Evolutionary conservation across 1,140 invertebrate genomes (phyloP), one percentile per base, ranked within the genome.

Genomic region (Bombus consobrinus): DNA sequence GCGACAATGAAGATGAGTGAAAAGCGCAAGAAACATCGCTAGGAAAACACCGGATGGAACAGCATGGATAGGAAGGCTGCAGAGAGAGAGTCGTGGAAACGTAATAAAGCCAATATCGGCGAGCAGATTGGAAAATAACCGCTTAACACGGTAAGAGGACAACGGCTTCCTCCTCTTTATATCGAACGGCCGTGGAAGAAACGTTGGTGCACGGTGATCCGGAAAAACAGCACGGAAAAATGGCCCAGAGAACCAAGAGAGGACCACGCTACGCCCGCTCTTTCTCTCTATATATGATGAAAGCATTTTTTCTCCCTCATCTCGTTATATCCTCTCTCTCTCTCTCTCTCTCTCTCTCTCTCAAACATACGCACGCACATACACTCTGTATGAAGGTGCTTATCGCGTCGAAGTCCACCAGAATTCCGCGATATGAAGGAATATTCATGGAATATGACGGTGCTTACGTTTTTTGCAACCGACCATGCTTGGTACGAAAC

Each of bases 31-130:
- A 59, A 74, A 68, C 62, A 32, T 22, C 34, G 69, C n/a, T 10
- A 15, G 41, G 34, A n/a, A 68, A 39, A 41, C 25, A 34, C 13
- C 39, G 18, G 32, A 10, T 28, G 62, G 34, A 13, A 43, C 57
- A 15, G 8, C 15, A 41, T 2, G 74, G 32, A 22, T 18, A 53
- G 22, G 18, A 32, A 62, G 39, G 43, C 32, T 22, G 34, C 28
- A 62, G 59, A 62, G 59, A n/a, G 59, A 28, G 59, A 28, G 57
- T 59, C 34, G 81, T 41, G 78, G 64, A 73, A 86, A 90, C 75
- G 88, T 90, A 90, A 90, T 90, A 90, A 90, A 89, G 88, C 88
- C 89, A 86, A 90, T 90, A 90, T 90, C 89, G 83, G 81, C 43
- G 78, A 81, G 64, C 85, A 89, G 88, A 90, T 90, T 88, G 87